Evolutionary conservation across 2,113 vertebrate genomes (phyloP).

Genomic region (Callionymus lyra): DNA sequence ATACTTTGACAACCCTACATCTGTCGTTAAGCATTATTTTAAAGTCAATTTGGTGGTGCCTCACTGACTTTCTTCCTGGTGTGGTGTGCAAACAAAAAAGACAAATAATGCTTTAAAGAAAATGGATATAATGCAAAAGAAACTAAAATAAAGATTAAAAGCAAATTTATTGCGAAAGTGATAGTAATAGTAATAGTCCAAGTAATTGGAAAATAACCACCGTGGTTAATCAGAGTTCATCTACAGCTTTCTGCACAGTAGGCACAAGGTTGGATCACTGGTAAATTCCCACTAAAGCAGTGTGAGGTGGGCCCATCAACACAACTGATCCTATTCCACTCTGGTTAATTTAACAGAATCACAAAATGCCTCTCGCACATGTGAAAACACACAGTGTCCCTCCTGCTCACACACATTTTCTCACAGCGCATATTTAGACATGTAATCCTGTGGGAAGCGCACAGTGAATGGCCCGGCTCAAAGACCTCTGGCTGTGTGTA

Average conservation of each 20-base stretch:
- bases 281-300: constrained; percentile 38
- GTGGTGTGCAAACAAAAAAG: too few relatives aligned
- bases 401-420: constrained; percentile 24
- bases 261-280: constrained; percentile 16
- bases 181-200: too few relatives aligned
- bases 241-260: constrained; percentile 6
- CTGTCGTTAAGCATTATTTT: too few relatives aligned
- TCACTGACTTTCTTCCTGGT: too few relatives aligned
- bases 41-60: too few relatives aligned
- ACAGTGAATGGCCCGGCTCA: constrained; percentile 42
- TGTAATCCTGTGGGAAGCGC: constrained; percentile 59
- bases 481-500: constrained; percentile 51
- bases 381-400: constrained; percentile 15
- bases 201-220: too few relatives aligned
- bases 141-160: too few relatives aligned
- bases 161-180: too few relatives aligned
- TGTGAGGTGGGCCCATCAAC: constrained; percentile 21
- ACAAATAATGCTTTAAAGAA: too few relatives aligned
- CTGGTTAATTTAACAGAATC: constrained; percentile 59
- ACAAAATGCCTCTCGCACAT: constrained; percentile 32
- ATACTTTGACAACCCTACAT: too few relatives aligned
- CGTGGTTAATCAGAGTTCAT: too few relatives aligned
- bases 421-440: constrained; percentile 57
- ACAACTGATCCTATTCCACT: constrained; percentile 45
- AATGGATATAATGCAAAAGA: too few relatives aligned